Evolutionary conservation across 2,113 vertebrate species (phyloP).

Genomic region (Dicaeum eximium): DNA sequence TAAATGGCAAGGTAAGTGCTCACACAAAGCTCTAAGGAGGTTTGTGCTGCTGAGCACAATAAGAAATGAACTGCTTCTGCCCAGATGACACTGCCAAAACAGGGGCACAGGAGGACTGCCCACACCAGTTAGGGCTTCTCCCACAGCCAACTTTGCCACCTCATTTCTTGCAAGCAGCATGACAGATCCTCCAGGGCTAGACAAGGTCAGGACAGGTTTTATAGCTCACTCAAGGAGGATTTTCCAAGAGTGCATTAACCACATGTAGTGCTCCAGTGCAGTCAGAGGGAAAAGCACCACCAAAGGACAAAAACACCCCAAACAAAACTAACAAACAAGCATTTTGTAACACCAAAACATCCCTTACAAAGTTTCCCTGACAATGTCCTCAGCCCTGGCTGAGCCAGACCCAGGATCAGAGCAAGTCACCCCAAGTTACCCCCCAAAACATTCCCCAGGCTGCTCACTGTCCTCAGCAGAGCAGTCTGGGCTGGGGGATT

Average conservation of each 20-base stretch:
- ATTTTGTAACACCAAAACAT: background rate
- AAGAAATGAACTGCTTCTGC: background rate
- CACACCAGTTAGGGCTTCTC: accelerated
- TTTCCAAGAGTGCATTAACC: background rate
- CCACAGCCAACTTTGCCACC: background rate
- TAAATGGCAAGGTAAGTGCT: background rate
- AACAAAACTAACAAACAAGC: background rate
- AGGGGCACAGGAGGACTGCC: accelerated
- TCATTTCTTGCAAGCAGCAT: background rate
- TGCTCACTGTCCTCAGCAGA: background rate
- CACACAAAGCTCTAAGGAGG: background rate
- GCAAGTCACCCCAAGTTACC: background rate
- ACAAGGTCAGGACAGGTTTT: background rate
- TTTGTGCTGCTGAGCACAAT: background rate
- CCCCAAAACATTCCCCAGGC: background rate
- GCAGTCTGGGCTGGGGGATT: background rate
- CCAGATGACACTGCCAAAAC: background rate
- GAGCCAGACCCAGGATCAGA: background rate
- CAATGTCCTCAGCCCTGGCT: background rate
- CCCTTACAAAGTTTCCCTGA: no score
- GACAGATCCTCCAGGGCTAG: background rate
- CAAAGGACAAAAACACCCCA: background rate
- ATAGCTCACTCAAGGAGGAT: background rate
- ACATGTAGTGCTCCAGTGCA: background rate
- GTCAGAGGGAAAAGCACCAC: background rate